phyloP scores from a whole-genome alignment of 1,140 invertebrate species.

The Rhynchophorus ferrugineus region DNA sequence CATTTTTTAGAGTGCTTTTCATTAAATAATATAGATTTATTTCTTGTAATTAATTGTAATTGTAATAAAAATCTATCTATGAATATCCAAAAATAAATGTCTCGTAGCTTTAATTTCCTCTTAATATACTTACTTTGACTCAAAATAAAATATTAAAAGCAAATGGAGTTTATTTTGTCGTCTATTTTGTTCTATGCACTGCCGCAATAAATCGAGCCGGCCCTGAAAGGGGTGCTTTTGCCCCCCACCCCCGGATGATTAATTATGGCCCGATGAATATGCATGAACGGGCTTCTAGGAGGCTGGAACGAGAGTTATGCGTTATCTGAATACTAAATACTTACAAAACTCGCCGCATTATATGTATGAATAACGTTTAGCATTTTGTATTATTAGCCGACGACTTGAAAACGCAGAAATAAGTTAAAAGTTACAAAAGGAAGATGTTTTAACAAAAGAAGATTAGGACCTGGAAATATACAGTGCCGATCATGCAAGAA shows the following conservation, averaged over 20 bases:
- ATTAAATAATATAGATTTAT: too few relatives aligned
- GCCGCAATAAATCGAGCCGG: constrained; percentile 1
- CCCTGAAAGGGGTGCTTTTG: constrained; percentile 1
- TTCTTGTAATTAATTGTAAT: too few relatives aligned
- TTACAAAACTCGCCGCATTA: constrained; percentile 26
- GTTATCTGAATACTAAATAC: constrained; percentile 36
- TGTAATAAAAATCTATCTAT: too few relatives aligned
- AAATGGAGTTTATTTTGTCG: neutral
- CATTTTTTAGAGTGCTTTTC: too few relatives aligned
- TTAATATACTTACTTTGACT: too few relatives aligned
- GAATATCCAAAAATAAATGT: too few relatives aligned
- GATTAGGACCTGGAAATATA: neutral
- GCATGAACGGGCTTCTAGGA: constrained; percentile 27
- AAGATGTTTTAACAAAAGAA: constrained; percentile 3
- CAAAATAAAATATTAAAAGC: too few relatives aligned
- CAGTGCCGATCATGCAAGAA: too few relatives aligned
- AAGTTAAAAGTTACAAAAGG: constrained; percentile 15
- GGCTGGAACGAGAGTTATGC: constrained; percentile 21
- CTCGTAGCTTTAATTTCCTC: too few relatives aligned
- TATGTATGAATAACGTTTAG: constrained; percentile 20
- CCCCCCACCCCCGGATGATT: constrained; percentile 28
- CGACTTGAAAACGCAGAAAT: constrained; percentile 12
- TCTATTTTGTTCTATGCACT: neutral
- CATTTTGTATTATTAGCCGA: constrained; percentile 10
- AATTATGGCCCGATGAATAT: constrained; percentile 36